Conservation (phyloP, 2,888 invertebrate species). For the Conistra vaccinii region DNA sequence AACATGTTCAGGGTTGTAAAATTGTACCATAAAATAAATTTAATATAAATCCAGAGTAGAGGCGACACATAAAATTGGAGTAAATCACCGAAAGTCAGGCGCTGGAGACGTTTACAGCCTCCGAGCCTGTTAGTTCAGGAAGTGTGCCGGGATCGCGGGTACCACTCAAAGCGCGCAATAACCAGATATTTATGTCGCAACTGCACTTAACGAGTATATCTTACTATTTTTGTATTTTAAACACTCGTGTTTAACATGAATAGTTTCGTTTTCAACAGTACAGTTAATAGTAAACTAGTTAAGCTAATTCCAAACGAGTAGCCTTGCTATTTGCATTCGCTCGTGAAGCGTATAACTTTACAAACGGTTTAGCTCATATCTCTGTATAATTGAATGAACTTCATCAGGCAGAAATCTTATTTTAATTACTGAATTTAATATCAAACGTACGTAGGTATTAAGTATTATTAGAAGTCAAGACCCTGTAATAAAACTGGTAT, state of each 20-base stretch:
- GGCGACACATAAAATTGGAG: conserved; percentile 89
- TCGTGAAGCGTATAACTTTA: conserved; percentile 43
- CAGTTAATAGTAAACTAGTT: conserved; percentile 21
- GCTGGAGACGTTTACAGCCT: conserved; percentile 89
- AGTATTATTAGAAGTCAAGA: not conserved
- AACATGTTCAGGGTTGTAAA: conserved; percentile 87
- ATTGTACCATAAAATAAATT: conserved; percentile 88
- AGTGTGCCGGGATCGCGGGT: conserved; percentile 76
- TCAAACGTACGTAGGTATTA: conserved; percentile 1
- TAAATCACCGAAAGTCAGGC: conserved; percentile 90
- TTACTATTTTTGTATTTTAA: conserved; percentile 38
- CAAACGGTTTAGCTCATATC: conserved; percentile 43
- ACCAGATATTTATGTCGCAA: conserved; percentile 81
- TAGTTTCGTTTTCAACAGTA: conserved; percentile 23
- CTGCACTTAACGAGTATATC: conserved; percentile 71
- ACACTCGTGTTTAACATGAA: conserved; percentile 1
- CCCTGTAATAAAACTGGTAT: not conserved
- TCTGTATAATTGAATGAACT: conserved; percentile 45
- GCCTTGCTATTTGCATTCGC: conserved; percentile 42
- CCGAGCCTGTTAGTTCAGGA: conserved; percentile 87
- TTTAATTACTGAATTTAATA: conserved; percentile 16
- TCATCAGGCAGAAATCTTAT: conserved; percentile 25
- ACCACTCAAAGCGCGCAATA: conserved; percentile 82
- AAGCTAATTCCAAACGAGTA: conserved; percentile 32
- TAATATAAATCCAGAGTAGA: conserved; percentile 87